Base-by-base conservation (phyloP, 1,140 invertebrate species). In the Lerema accius region DNA sequence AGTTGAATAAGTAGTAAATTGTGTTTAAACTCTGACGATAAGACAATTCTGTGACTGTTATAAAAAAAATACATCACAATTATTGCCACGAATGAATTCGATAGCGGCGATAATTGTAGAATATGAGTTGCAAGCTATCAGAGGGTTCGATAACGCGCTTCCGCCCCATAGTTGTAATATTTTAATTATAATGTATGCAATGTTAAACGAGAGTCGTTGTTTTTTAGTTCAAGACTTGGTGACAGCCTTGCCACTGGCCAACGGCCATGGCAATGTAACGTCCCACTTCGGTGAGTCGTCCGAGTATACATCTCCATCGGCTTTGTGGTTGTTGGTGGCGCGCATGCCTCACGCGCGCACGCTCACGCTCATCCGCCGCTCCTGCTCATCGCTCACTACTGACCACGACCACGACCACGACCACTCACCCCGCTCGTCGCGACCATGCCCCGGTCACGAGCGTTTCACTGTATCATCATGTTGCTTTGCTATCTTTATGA, bases 151-250 rank as follows among this genome's bases (percentile, higher is more conserved):
- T 71, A 68, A 65, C 69, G 62, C 65, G 70, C 51, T 72, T 69
- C 26, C 76, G 51, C 70, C 50, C 60, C 42, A 51, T 73, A 71
- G 53, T 58, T 73, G 50, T 65, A 48, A 51, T 46, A 37, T 59
- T 55, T 66, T 42, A 59, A 39, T 71, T 76, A 45, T 71, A 76
- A 72, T 79, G 71, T 73, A 83, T 87, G 77, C 77, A 80, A 89
- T 91, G 84, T 89, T 91, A 88, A 91, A 89, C 74, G 78, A 77
- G 71, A 87, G 83, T 90, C 76, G 83, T 91, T 89, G 78, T 90
- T 91, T 90, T 90, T 88, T 91, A 90, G 90, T 91, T 89, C 86
- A 91, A 90, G 90, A 91, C 81, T 86, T 91, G 90, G 90, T 91
- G 90, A 91, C 90, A 74, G 90, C 90, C 75, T 91, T 91, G 87